Evolutionary conservation across 2,797 vertebrate species (phyloP), one percentile per base, ranked within the genome.

Genomic region (Paguma larvata): DNA sequence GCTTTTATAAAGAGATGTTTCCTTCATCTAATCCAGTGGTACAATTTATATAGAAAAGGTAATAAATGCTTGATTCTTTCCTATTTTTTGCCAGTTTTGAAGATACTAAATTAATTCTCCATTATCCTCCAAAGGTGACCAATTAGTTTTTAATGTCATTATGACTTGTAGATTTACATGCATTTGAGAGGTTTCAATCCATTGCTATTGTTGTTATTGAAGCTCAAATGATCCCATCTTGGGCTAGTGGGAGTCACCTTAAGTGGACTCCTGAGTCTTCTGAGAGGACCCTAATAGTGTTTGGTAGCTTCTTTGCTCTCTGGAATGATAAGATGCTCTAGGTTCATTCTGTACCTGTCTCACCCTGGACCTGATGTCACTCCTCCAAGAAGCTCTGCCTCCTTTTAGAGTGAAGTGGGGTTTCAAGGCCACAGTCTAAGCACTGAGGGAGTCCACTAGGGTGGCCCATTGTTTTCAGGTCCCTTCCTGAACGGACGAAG

Each of bases 91-190:
- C 19, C 72, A 82, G 16, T 83, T 95, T 85, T 68, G 16, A 92
- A 95, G 34, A 93, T 82, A 91, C 90, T 65, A 83, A 80, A 63
- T 94, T 82, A 51, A 6, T 75, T 94, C n/a, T 46, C 44, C n/a
- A 84, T 79, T 79, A 88, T 48, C 34, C 67, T 91, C 75, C 16
- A 83, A 75, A 94, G 6, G 9, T 73, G 32, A 51, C n/a, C 44
- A 51, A 34, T 85, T 88, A 53, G 79, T 92, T 96, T 92, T 85
- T 15, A 83, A 68, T 56, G 68, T 77, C 56, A 67, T 85, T 94
- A 82, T 83, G 21, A 46, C 7, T 96, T 32, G 8, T 38, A 13
- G 62, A 68, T 67, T 48, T 56, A 56, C 38, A 89, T 27, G 27
- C 59, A 70, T 67, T 80, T 91, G 70, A 34, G 53, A 56, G n/a